A percentile compares a stretch with the other conserved stretches of the same genome.
Evolutionary conservation across 2,113 vertebrate genomes (phyloP).

Genomic region (Naja naja): DNA sequence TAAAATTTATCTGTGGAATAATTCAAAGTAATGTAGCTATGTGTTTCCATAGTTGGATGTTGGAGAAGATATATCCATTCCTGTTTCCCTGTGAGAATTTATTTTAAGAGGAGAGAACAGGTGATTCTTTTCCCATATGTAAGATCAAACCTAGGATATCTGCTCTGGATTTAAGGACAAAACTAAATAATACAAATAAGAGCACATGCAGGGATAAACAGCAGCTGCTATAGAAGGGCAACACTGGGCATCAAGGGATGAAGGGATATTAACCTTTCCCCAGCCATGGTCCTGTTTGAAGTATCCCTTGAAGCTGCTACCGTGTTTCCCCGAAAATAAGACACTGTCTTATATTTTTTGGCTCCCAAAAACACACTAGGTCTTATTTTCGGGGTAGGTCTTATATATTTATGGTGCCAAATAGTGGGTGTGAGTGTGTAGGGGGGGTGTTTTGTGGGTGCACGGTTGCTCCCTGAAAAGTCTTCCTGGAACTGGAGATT

Average conservation of each 20-base stretch:
- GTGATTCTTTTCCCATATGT: background rate
- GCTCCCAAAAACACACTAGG: too few relatives aligned
- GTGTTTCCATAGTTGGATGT: background rate
- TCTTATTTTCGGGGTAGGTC: too few relatives aligned
- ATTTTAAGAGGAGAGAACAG: background rate
- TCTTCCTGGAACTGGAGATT: too few relatives aligned
- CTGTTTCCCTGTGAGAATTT: background rate
- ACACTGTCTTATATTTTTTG: too few relatives aligned
- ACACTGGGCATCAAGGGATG: background rate
- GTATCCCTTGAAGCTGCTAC: background rate
- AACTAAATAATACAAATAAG: background rate
- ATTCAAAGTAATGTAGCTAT: background rate
- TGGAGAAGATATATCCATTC: constrained; percentile 4
- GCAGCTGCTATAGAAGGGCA: background rate
- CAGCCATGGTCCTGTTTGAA: background rate
- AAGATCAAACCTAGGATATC: rapidly evolving
- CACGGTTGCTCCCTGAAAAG: too few relatives aligned
- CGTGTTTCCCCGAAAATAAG: too few relatives aligned
- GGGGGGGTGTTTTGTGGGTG: too few relatives aligned
- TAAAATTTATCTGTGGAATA: constrained; percentile 26
- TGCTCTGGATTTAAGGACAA: background rate
- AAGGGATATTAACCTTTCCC: background rate
- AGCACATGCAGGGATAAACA: background rate
- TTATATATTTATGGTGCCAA: too few relatives aligned
- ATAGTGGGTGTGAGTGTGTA: too few relatives aligned